Percentiles rank a stretch among this genome's conserved stretches.
phyloP scores from a whole-genome alignment of 2,113 vertebrate genomes.

The Pheucticus melanocephalus region DNA sequence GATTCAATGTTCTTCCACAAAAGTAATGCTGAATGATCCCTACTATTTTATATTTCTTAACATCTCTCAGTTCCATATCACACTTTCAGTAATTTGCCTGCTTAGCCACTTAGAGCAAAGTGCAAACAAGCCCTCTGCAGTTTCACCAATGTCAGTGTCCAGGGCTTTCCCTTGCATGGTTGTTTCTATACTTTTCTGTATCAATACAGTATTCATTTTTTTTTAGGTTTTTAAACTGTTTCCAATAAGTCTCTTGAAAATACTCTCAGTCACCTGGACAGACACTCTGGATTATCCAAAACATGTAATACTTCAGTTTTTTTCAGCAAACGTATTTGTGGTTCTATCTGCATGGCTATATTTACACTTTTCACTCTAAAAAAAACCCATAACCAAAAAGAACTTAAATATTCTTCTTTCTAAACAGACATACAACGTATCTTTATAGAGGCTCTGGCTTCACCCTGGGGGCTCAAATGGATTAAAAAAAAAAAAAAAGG shows the following conservation, averaged over 20 bases:
- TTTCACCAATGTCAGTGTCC: not conserved
- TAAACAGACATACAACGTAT: not conserved
- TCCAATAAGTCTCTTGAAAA: not conserved
- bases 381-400: not conserved
- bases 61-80: not conserved
- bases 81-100: not conserved
- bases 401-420: not conserved
- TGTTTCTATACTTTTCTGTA: not conserved
- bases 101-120: not conserved
- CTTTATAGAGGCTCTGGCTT: not conserved
- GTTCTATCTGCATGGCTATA: not conserved
- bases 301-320: not conserved
- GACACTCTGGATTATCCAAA: not conserved
- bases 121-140: not conserved
- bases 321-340: not conserved
- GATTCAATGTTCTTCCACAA: not conserved
- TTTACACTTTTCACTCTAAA: slow-evolving; percentile 7
- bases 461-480: not conserved
- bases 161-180: not conserved
- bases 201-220: not conserved
- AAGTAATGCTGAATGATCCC: not conserved
- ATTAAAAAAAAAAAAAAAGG: not conserved
- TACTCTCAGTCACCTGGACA: not conserved
- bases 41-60: not conserved
- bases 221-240: not conserved